Evolutionary conservation across 2,797 vertebrate species (phyloP), one percentile per base, ranked within the genome.

Genomic region (Anas capensis): DNA sequence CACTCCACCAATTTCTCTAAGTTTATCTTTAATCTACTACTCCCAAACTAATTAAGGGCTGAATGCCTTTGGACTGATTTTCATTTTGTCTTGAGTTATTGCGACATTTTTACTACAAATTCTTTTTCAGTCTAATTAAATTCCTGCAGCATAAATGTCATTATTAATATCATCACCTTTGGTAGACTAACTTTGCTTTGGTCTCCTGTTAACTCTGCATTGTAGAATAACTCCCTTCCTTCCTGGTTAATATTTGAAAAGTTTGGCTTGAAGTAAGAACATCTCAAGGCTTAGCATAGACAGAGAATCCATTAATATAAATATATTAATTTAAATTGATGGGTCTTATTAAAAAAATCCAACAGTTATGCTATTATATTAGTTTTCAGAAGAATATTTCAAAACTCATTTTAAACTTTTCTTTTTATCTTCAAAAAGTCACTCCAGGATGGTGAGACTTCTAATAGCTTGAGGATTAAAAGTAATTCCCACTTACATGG

Each of bases 71-170:
- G 78, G 89, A 88, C 90, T 65, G 90, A 53, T 94, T 95, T 95
- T 93, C 85, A 73, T 89, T 94, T 96, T 93, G 92, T 95, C 95
- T 73, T 93, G 91, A 97, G 73, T 75, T 93, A 86, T 88, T 94
- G 86, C 87, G 93, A 89, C 93, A 92, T 92, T 91, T 95, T 95
- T 76, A 80, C 83, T 84, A 95, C 92, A 93, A 93, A 77, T 92
- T 82, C 91, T 72, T 96, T 90, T 91, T 49, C 86, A 82, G 91
- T 86, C 94, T 95, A 95, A 97, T 97, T 95, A 94, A 95, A 94
- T 91, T 95, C 90, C 79, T 95, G 94, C 71, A 89, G 89, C 88
- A 95, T 65, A 71, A 95, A 89, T 95, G 96, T 92, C 91, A 82
- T 96, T 94, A 89, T 94, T 94, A 92, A 95, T 97, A 90, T 44